Conservation (phyloP, 1,140 invertebrate species). For the Brachystomella parvula region DNA sequence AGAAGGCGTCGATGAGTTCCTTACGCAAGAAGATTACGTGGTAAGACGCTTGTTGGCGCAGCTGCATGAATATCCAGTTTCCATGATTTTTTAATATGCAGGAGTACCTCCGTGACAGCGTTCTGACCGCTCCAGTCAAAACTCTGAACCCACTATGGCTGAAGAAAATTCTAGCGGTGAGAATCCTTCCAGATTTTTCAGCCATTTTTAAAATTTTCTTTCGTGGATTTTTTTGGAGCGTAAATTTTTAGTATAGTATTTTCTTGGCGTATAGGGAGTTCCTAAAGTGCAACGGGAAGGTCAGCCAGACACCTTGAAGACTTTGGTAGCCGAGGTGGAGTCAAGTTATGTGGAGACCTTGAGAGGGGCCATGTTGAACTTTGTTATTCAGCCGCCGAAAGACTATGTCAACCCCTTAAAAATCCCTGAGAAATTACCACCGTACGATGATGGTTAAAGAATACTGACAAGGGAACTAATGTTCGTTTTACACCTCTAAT, state of each 20-base stretch:
- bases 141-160: slow-evolving; percentile 24
- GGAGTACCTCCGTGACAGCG: slow-evolving; percentile 31
- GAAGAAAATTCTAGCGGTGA: slow-evolving; percentile 24
- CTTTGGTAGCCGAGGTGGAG: slow-evolving; percentile 22
- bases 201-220: neutral
- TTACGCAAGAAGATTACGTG: slow-evolving; percentile 31
- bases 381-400: slow-evolving; percentile 20
- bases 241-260: neutral
- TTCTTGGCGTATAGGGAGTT: slow-evolving; percentile 14
- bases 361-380: slow-evolving; percentile 25
- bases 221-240: neutral
- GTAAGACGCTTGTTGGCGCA: no score
- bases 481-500: no score
- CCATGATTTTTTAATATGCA: no score
- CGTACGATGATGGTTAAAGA: slow-evolving; percentile 20
- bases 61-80: no score
- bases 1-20: slow-evolving; percentile 17
- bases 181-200: neutral
- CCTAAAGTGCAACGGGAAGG: slow-evolving; percentile 12
- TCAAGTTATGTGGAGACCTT: slow-evolving; percentile 22
- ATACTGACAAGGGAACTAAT: no score
- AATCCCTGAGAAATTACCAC: slow-evolving; percentile 25
- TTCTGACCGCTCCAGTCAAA: slow-evolving; percentile 25
- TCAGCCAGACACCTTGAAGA: slow-evolving; percentile 15
- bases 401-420: slow-evolving; percentile 22